These are phyloP conservation scores for Rhysida immarginata DNA, from an alignment of 1,140 invertebrate species.

Conservation along the genomic window DNA sequence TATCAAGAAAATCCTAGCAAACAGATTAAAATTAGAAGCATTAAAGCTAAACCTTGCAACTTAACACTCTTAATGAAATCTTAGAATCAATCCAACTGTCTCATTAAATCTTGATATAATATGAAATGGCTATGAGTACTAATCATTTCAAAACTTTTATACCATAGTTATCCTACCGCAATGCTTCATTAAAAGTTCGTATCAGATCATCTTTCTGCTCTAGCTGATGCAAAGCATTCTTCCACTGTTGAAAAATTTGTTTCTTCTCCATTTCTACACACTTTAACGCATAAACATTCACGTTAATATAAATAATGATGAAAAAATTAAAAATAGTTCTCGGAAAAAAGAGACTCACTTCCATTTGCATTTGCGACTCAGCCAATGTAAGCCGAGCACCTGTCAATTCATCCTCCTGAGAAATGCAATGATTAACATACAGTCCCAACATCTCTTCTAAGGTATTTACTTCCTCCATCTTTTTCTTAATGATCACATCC, in stretches of 20 bases:
- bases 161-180: too few relatives aligned
- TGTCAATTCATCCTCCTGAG: background rate
- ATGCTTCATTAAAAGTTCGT: background rate
- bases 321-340: background rate
- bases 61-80: too few relatives aligned
- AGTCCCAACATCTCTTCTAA: background rate
- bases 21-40: too few relatives aligned
- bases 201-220: background rate
- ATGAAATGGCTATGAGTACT: too few relatives aligned
- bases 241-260: slow-evolving; percentile 6
- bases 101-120: too few relatives aligned
- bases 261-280: slow-evolving; percentile 1
- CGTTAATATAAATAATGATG: background rate
- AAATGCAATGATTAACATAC: background rate
- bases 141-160: too few relatives aligned
- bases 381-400: background rate
- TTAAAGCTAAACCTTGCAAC: too few relatives aligned
- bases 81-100: too few relatives aligned
- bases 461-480: background rate
- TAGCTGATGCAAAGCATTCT: background rate
- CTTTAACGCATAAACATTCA: background rate
- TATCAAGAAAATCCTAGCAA: too few relatives aligned
- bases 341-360: background rate
- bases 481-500: background rate
- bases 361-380: slow-evolving; percentile 2